Evolutionary conservation across 1,140 invertebrate species (phyloP), one percentile per base, ranked within the genome.

Genomic region (Glossosoma conforme): DNA sequence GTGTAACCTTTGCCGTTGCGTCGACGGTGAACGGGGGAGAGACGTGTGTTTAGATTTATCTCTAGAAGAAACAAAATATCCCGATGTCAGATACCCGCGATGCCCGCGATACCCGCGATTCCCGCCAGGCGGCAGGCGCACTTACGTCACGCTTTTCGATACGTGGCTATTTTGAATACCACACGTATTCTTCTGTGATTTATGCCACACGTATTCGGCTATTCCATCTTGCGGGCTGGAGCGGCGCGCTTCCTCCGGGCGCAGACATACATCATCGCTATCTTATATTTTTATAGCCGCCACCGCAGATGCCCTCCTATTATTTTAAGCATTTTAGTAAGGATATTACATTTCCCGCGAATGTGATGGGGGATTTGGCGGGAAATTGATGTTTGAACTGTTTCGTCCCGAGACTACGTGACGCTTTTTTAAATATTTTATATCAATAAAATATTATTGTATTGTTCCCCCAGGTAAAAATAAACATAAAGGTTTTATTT

Each of bases 211-310:
- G 43, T 41, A 47, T 56, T 52, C 38, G 14, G 28, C 41, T 41
- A 45, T 46, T 44, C 42, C 33, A 32, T 49, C 46, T 49, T 49
- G 10, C 40, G 21, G 19, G n/a, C n/a, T n/a, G 40, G 36, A 19
- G 13, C 28, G 17, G 11, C 30, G 18, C 13, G 40, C 41, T n/a
- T 47, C 20, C 47, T 55, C 37, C 28, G 36, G 37, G 47, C 44
- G 36, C 13, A 17, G 30, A 47, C 54, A 56, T 56, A 52, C 44
- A 56, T 56, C 54, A 56, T 56, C 54, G 48, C 54, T 56, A 56
- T 56, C 54, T 56, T 52, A 49, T 56, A 56, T 56, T 56, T 56
- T 56, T 56, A 56, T 56, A 56, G 54, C 54, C 54, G 44, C 48
- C 48, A 47, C 43, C 48, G 44, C 48, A 52, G 49, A 56, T 52